A percentile compares a stretch with the other conserved stretches of the same genome.
These are phyloP conservation scores for Trichoplusia ni DNA, from an alignment of 1,140 invertebrate genomes.

Conservation along the genomic window DNA sequence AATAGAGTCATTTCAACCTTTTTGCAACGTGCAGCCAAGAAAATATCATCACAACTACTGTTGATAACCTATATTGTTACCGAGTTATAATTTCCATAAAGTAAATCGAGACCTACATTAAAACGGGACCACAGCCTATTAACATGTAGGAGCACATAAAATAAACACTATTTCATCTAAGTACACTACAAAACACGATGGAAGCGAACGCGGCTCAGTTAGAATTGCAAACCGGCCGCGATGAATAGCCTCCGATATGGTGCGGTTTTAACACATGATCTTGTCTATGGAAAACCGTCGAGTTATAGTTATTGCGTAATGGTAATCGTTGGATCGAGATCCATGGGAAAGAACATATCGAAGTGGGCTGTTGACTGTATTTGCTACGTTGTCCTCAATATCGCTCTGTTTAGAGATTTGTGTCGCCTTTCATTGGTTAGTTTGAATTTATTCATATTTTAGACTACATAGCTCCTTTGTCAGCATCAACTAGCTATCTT, in stretches of 20 bases:
- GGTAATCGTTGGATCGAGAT: conserved; percentile 18
- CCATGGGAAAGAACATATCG: conserved; percentile 25
- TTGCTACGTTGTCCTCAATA: too few relatives aligned
- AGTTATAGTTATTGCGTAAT: conserved; percentile 32
- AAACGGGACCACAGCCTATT: neutral
- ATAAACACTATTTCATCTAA: conserved; percentile 17
- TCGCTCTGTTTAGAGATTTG: too few relatives aligned
- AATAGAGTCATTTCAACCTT: neutral
- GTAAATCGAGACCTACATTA: neutral
- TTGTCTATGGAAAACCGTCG: conserved; percentile 19
- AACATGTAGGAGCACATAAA: neutral
- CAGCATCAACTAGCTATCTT: too few relatives aligned
- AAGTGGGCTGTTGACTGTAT: conserved; percentile 7
- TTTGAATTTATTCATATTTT: too few relatives aligned
- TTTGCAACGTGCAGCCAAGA: too few relatives aligned
- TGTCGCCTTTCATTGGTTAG: too few relatives aligned
- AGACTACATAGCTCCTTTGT: too few relatives aligned
- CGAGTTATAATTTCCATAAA: too few relatives aligned
- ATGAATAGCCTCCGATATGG: neutral
- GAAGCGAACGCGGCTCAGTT: conserved; percentile 6
- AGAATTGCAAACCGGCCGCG: conserved; percentile 18
- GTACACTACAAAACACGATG: conserved; percentile 3
- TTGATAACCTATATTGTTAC: too few relatives aligned
- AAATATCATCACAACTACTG: too few relatives aligned
- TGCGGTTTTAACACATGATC: conserved; percentile 16